These are phyloP conservation scores for Bryconaethiops microstoma DNA, from an alignment of 2,797 vertebrate species.

Conservation along the genomic window DNA sequence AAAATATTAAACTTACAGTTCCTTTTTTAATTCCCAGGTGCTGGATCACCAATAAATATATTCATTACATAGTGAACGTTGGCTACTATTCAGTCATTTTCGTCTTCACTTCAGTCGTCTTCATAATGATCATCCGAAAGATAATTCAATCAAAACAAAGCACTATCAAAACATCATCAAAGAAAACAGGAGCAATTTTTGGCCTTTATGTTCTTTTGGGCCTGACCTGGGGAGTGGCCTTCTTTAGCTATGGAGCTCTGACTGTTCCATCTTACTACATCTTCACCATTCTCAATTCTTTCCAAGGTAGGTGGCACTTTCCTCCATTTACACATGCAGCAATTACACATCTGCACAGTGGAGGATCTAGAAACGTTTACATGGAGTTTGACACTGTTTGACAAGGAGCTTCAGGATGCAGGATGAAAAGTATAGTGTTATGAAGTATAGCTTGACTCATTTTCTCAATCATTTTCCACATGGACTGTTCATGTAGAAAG, in stretches of 20 bases:
- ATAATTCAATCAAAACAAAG: not conserved
- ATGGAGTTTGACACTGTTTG: too few relatives aligned
- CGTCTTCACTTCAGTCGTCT: conserved; percentile 56
- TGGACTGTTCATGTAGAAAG: too few relatives aligned
- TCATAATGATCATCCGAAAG: conserved; percentile 38
- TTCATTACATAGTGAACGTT: conserved; percentile 64
- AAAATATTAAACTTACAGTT: not conserved
- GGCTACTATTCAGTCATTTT: conserved; percentile 67
- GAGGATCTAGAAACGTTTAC: too few relatives aligned
- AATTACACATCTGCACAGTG: not conserved
- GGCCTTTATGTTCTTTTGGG: conserved; percentile 62
- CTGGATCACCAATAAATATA: conserved; percentile 59
- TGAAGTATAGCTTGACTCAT: too few relatives aligned
- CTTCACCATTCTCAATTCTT: conserved; percentile 70
- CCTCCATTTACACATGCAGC: not conserved
- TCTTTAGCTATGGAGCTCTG: conserved; percentile 66
- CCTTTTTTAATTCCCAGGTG: conserved; percentile 61
- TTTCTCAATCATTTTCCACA: too few relatives aligned
- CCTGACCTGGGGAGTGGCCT: conserved; percentile 70
- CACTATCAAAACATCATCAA: not conserved
- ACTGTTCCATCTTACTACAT: conserved; percentile 63
- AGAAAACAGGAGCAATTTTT: conserved; percentile 43
- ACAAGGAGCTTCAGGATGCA: too few relatives aligned
- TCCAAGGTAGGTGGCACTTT: conserved; percentile 63
- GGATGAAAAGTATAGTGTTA: too few relatives aligned